A percentile compares a stretch with the other conserved stretches of the same genome.
Conservation (phyloP, 2,888 invertebrate species). For the Habrosyne pyritoides region DNA sequence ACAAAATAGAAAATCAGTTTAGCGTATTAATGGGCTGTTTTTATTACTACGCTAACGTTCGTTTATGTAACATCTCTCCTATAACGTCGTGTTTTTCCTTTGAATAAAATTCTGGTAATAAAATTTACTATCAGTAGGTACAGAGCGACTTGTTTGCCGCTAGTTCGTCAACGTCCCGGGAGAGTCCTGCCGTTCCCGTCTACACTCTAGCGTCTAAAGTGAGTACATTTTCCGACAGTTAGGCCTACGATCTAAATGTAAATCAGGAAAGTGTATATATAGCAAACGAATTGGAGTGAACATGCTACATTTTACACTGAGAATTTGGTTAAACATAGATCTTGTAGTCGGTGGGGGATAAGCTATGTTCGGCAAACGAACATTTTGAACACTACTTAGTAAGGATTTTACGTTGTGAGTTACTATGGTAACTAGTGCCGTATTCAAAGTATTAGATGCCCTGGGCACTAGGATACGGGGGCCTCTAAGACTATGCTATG, state of each 20-base stretch:
- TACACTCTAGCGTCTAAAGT: background rate
- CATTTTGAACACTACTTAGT: too few species aligned
- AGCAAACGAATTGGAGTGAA: slow-evolving; percentile 1
- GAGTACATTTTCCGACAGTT: slow-evolving; percentile 2
- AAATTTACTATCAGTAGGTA: background rate
- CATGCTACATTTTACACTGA: background rate
- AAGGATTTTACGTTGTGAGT: too few species aligned
- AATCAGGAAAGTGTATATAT: background rate
- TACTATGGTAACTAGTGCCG: too few species aligned
- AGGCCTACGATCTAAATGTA: slow-evolving; percentile 8
- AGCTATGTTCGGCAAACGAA: background rate
- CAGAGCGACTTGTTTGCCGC: background rate
- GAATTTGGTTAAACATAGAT: background rate
- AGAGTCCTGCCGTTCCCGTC: background rate
- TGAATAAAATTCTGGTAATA: background rate
- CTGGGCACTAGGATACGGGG: too few species aligned
- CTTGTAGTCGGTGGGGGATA: background rate
- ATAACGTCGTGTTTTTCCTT: background rate
- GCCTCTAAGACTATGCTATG: too few species aligned
- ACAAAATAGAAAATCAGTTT: too few species aligned
- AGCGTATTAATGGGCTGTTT: too few species aligned
- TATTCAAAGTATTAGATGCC: too few species aligned
- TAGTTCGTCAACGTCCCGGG: background rate
- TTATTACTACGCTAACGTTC: too few species aligned
- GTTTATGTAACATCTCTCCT: too few species aligned